Conservation (phyloP, 2,113 vertebrate species). For the Bubalus kerabau region DNA sequence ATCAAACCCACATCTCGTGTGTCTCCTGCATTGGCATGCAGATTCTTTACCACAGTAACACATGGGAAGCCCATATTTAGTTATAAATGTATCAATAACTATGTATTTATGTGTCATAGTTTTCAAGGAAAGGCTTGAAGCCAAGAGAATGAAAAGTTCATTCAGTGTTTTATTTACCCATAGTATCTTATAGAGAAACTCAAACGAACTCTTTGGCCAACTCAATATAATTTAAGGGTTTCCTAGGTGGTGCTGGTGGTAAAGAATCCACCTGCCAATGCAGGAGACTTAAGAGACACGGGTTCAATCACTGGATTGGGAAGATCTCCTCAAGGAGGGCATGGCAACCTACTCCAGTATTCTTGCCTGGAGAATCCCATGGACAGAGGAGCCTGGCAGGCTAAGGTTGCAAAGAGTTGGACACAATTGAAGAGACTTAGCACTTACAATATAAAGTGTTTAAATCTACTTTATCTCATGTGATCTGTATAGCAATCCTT, state of each 20-base stretch:
- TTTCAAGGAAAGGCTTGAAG: neutral
- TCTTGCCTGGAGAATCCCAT: neutral
- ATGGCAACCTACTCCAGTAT: neutral
- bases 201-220: neutral
- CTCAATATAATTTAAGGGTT: neutral
- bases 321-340: neutral
- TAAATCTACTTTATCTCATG: neutral
- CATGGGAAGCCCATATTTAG: neutral
- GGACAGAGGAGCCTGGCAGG: neutral
- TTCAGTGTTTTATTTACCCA: neutral
- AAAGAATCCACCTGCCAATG: neutral
- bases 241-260: neutral
- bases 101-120: neutral
- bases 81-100: neutral
- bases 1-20: neutral
- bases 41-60: neutral
- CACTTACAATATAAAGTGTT: neutral
- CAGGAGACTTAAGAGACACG: neutral
- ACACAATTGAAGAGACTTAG: neutral
- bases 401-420: neutral
- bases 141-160: neutral
- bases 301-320: neutral
- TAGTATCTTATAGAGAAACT: neutral
- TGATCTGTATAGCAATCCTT: neutral
- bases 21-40: neutral